Percentiles rank a stretch among this genome's conserved stretches.
Conservation (phyloP, 2,888 invertebrate genomes). For the Troides oblongomaculatus region DNA sequence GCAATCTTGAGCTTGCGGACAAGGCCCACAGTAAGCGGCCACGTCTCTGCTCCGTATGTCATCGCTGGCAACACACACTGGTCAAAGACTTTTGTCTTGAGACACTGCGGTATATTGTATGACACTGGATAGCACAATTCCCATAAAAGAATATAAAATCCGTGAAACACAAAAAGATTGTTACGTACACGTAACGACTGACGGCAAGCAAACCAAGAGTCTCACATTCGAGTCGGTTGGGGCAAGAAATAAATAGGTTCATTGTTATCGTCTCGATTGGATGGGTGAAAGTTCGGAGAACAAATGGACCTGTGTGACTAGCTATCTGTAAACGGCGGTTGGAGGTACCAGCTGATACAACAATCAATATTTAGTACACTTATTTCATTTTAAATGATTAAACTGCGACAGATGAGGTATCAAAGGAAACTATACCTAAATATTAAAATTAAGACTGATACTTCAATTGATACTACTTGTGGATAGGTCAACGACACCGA, state of each 20-base stretch:
- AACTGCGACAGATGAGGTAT: not conserved
- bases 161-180: conserved; percentile 32
- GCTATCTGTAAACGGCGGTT: conserved; percentile 38
- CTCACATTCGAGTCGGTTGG: conserved; percentile 44
- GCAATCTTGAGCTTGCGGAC: no score
- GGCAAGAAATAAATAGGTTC: conserved; percentile 42
- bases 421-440: no score
- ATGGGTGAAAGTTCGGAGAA: conserved; percentile 68
- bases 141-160: conserved; percentile 36
- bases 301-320: conserved; percentile 36
- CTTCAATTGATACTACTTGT: no score
- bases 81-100: no score
- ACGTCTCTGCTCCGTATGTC: no score
- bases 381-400: no score
- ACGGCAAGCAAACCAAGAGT: conserved; percentile 52
- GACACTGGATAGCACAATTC: conserved; percentile 41
- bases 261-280: conserved; percentile 57
- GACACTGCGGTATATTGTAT: no score
- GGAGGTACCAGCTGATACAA: conserved; percentile 9
- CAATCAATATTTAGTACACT: conserved; percentile 5
- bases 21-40: no score
- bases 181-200: conserved; percentile 37
- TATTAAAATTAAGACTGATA: no score
- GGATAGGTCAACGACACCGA: no score
- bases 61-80: no score